These are phyloP conservation scores for Drosophila dunni DNA, from an alignment of 1,140 invertebrate genomes.

Conservation along the genomic window DNA sequence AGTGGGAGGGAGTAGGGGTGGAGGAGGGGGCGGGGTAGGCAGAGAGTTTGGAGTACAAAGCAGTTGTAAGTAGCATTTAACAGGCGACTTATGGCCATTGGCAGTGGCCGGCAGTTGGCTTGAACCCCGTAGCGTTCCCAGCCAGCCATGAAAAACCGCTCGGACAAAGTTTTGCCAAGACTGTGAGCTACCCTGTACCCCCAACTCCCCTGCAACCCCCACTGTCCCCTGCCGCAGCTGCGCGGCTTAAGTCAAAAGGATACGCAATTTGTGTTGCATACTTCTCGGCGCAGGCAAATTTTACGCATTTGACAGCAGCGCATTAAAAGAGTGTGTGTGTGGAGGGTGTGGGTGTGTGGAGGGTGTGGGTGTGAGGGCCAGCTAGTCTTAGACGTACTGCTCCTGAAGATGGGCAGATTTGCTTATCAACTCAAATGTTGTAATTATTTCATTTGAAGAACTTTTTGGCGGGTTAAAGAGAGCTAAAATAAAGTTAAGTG, in stretches of 20 bases:
- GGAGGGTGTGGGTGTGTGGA: background rate
- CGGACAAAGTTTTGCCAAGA: conserved; percentile 47
- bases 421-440: conserved; percentile 1
- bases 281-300: conserved; percentile 33
- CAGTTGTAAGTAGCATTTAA: conserved; percentile 79
- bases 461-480: background rate
- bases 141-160: conserved; percentile 70
- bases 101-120: conserved; percentile 41
- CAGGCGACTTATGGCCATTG: conserved; percentile 77
- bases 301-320: conserved; percentile 22
- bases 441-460: conserved; percentile 1
- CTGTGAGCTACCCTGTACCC: no score
- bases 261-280: conserved; percentile 48
- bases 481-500: background rate
- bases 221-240: background rate
- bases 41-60: conserved; percentile 48
- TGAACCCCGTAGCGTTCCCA: conserved; percentile 21
- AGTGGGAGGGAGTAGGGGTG: background rate
- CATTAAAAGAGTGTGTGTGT: background rate
- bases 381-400: background rate
- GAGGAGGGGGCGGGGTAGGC: background rate
- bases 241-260: conserved; percentile 6
- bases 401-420: background rate
- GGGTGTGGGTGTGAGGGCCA: background rate
- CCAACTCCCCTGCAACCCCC: background rate